Evolutionary conservation across 2,113 vertebrate species (phyloP).

Genomic region (pig (Sus scrofa)): DNA sequence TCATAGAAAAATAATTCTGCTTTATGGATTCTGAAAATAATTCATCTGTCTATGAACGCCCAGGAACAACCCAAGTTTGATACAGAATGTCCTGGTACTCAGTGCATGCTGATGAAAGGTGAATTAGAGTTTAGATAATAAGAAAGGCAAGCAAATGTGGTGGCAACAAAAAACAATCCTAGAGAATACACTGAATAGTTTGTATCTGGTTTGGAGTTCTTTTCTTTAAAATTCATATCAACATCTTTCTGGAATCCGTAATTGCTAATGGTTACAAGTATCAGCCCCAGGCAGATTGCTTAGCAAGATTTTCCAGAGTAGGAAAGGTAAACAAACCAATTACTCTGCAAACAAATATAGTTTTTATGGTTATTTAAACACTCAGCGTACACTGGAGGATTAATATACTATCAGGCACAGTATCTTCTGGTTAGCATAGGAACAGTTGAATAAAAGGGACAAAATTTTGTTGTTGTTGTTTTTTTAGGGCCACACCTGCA

Average conservation of each 20-base stretch:
- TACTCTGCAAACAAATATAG: background rate
- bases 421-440: background rate
- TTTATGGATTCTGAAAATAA: background rate
- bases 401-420: background rate
- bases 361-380: background rate
- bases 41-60: background rate
- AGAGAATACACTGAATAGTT: background rate
- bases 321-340: background rate
- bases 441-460: background rate
- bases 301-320: background rate
- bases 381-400: background rate
- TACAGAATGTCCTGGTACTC: background rate
- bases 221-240: background rate
- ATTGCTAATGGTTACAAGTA: background rate
- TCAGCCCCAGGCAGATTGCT: background rate
- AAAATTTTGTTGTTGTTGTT: background rate
- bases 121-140: background rate
- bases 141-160: background rate
- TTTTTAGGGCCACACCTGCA: no score
- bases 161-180: background rate
- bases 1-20: background rate
- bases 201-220: constrained; percentile 14
- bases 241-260: constrained; percentile 17
- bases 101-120: background rate
- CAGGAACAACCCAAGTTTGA: background rate